Percentiles rank a stretch among this genome's conserved stretches.
Evolutionary conservation across 2,113 vertebrate species (phyloP).

Genomic region (Lamprotornis superbus): DNA sequence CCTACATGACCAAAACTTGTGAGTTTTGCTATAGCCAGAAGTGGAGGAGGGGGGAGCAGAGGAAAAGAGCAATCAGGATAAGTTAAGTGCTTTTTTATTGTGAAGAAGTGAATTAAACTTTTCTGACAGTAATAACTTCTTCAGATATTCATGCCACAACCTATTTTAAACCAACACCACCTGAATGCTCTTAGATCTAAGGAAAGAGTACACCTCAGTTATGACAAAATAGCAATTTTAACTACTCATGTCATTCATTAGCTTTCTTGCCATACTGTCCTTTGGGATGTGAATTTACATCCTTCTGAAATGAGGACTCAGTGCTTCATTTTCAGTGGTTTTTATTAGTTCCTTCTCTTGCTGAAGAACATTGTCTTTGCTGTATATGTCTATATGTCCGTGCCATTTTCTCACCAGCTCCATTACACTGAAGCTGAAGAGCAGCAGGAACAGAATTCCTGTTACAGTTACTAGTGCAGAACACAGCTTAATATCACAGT

Average conservation of each 20-base stretch:
- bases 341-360: conserved; percentile 2
- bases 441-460: neutral
- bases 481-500: neutral
- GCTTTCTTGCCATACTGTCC: conserved; percentile 13
- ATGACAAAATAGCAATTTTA: conserved; percentile 14
- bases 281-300: conserved; percentile 15
- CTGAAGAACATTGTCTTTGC: conserved; percentile 6
- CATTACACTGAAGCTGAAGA: neutral
- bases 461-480: neutral
- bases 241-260: neutral
- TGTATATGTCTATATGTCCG: neutral
- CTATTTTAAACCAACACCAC: neutral
- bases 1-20: conserved; percentile 44
- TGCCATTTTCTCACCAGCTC: neutral
- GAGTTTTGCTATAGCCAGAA: conserved; percentile 29
- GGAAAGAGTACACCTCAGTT: neutral
- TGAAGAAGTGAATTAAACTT: conserved; percentile 6
- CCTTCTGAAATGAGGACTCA: neutral
- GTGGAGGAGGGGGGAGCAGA: neutral
- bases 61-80: neutral
- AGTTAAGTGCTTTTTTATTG: conserved; percentile 19
- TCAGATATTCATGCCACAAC: neutral
- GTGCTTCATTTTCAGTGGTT: conserved; percentile 18
- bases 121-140: conserved; percentile 19
- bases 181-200: neutral